Evolutionary conservation across 2,888 invertebrate species (phyloP).

Genomic region (Rhagophthalmus giganteus): DNA sequence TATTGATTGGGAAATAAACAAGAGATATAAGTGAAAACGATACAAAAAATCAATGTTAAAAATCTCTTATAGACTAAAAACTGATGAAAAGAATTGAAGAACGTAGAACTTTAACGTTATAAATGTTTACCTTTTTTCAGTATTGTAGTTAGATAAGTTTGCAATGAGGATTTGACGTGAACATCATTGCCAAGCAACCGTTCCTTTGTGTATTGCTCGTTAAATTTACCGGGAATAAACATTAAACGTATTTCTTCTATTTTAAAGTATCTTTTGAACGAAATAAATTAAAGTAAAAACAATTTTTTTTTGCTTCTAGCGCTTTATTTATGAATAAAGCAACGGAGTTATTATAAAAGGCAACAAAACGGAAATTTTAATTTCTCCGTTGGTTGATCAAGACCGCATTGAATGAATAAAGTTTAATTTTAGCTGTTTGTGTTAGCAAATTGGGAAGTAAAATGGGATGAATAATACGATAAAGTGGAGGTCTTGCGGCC

Average conservation of each 20-base stretch:
- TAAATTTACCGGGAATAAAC: no score
- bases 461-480: conserved; percentile 26
- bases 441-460: conserved; percentile 26
- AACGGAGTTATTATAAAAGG: not conserved
- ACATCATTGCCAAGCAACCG: no score
- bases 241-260: no score
- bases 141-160: no score
- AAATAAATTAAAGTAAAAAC: no score
- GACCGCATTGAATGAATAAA: conserved; percentile 13
- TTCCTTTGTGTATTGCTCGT: no score
- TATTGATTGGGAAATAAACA: not conserved
- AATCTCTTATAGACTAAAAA: not conserved
- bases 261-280: no score
- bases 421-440: conserved; percentile 15
- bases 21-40: not conserved
- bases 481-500: conserved; percentile 30
- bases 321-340: not conserved
- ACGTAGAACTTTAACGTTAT: no score
- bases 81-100: not conserved
- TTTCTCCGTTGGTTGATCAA: conserved; percentile 17
- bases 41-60: not conserved
- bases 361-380: conserved; percentile 17
- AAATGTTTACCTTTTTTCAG: no score
- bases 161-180: no score
- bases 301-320: not conserved